Evolutionary conservation across 2,113 vertebrate genomes (phyloP).

Genomic region (Xyrauchen texanus): DNA sequence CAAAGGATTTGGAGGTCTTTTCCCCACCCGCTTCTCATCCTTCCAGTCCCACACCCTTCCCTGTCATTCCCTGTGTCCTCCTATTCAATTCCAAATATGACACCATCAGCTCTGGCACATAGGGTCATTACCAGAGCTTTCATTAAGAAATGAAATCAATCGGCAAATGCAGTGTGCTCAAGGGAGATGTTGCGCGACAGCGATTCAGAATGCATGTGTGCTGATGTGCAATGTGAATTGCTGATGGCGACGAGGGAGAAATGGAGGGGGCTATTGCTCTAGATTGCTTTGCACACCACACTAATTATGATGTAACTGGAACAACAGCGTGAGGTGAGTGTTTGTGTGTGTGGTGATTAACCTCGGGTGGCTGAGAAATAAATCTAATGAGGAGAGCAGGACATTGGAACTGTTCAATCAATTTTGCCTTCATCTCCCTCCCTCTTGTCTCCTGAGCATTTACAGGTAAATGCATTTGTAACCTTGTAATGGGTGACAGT

Average conservation of each 20-base stretch:
- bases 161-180: slow-evolving; percentile 74
- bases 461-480: slow-evolving; percentile 74
- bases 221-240: no score
- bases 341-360: slow-evolving; percentile 85
- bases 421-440: slow-evolving; percentile 39
- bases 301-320: slow-evolving; percentile 92
- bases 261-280: slow-evolving; percentile 68
- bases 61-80: slow-evolving; percentile 27
- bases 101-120: slow-evolving; percentile 73
- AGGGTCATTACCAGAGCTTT: slow-evolving; percentile 79
- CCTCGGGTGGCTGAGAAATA: slow-evolving; percentile 85
- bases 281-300: slow-evolving; percentile 74
- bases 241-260: slow-evolving; percentile 25
- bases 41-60: background rate
- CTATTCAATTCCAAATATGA: slow-evolving; percentile 65
- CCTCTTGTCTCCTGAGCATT: slow-evolving; percentile 73
- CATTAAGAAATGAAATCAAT: slow-evolving; percentile 85
- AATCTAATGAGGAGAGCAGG: slow-evolving; percentile 84
- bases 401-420: slow-evolving; percentile 73
- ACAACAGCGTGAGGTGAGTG: slow-evolving; percentile 82
- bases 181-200: slow-evolving; percentile 22
- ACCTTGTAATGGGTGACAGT: slow-evolving; percentile 85
- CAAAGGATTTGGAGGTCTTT: slow-evolving; percentile 41
- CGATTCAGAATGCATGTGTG: slow-evolving; percentile 27
- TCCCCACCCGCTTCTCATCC: slow-evolving; percentile 16